Conservation (phyloP, 2,797 vertebrate species). For the Myripristis jacobus region DNA sequence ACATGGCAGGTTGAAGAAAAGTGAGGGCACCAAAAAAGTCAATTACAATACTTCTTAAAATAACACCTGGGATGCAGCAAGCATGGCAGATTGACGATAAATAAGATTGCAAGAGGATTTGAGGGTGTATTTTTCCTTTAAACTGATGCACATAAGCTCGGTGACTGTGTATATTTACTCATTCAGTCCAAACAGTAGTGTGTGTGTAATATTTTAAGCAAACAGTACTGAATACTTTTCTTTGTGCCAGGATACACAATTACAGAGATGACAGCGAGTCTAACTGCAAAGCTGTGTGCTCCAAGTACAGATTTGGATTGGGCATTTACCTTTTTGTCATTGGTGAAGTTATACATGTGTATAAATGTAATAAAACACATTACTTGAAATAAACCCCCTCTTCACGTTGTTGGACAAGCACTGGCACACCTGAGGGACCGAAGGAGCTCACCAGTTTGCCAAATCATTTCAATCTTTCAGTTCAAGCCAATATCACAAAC, state of each 20-base stretch:
- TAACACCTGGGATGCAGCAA: too few species aligned
- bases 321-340: not conserved
- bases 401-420: not conserved
- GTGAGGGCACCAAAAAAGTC: too few species aligned
- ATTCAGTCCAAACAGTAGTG: not conserved
- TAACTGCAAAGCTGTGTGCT: not conserved
- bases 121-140: too few species aligned
- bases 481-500: constrained; percentile 11
- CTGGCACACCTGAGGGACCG: not conserved
- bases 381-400: not conserved
- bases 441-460: not conserved
- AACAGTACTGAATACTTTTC: not conserved
- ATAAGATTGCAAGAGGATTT: too few species aligned
- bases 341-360: not conserved
- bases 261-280: not conserved
- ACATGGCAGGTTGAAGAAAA: too few species aligned
- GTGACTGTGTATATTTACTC: not conserved
- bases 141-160: not conserved
- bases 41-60: too few species aligned
- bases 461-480: constrained; percentile 14
- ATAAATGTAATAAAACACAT: constrained; percentile 6
- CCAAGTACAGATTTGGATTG: not conserved
- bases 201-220: not conserved
- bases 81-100: too few species aligned
- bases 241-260: not conserved